These are phyloP conservation scores for Pachyuromys duprasi DNA, from an alignment of 2,797 vertebrate genomes.

Conservation along the genomic window DNA sequence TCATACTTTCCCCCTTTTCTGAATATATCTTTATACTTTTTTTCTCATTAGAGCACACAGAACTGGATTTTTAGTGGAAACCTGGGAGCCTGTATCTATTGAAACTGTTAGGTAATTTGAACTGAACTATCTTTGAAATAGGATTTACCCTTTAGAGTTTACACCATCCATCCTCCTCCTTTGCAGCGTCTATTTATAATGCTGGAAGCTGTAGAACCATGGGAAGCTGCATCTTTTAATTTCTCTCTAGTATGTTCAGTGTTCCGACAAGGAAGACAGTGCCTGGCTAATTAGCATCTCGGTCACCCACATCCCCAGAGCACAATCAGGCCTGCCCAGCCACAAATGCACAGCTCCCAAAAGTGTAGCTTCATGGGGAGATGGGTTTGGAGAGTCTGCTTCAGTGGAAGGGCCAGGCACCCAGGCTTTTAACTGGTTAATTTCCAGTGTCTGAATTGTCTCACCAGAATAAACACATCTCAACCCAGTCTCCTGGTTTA, in stretches of 20 bases:
- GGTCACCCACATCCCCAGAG: slow-evolving; percentile 35
- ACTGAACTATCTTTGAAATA: neutral
- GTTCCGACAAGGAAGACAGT: neutral
- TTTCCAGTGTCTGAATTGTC: slow-evolving; percentile 18
- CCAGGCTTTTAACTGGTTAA: neutral
- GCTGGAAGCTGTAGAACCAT: neutral
- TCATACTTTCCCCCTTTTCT: neutral
- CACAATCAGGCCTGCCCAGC: neutral
- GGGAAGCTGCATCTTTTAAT: slow-evolving; percentile 45
- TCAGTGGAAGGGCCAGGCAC: neutral
- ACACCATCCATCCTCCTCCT: neutral
- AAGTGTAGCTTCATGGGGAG: neutral
- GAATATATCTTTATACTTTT: neutral
- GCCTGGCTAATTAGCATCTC: slow-evolving; percentile 66
- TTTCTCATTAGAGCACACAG: neutral
- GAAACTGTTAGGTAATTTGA: neutral
- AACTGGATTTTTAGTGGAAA: neutral
- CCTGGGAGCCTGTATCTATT: neutral
- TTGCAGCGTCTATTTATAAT: slow-evolving; percentile 62
- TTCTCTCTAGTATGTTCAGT: slow-evolving; percentile 56
- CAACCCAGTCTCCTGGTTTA: neutral
- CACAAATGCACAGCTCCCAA: slow-evolving; percentile 41
- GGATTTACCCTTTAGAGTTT: slow-evolving; percentile 47
- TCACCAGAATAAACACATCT: slow-evolving; percentile 9
- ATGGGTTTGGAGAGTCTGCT: neutral